Evolutionary conservation across 2,888 invertebrate genomes (phyloP).

Genomic region (Petrolisthes manimaculis): DNA sequence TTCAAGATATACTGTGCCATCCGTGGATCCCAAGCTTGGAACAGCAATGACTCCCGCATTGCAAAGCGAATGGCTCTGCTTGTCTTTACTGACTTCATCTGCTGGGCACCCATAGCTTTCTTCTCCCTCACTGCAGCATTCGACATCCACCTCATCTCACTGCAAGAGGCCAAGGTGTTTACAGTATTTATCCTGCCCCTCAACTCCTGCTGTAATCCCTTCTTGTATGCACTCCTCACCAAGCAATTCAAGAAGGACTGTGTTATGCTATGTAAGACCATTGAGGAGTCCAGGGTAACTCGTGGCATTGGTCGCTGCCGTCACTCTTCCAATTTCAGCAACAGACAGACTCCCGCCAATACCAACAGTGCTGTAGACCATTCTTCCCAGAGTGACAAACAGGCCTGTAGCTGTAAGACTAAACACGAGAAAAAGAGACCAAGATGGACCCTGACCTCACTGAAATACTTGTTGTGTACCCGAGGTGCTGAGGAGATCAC

Average conservation of each 20-base stretch:
- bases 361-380: constrained; percentile 86
- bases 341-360: constrained; percentile 87
- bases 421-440: constrained; percentile 47
- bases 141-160: constrained; percentile 88
- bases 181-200: constrained; percentile 95
- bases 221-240: constrained; percentile 96
- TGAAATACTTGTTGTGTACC: constrained; percentile 55
- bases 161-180: constrained; percentile 90
- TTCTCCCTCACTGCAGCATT: constrained; percentile 94
- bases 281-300: constrained; percentile 92
- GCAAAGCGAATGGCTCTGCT: constrained; percentile 96
- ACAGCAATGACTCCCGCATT: constrained; percentile 95
- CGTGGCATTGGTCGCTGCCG: constrained; percentile 87
- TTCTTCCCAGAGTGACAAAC: constrained; percentile 73
- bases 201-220: constrained; percentile 98
- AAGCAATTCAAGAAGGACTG: constrained; percentile 98
- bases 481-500: constrained; percentile 43
- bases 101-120: constrained; percentile 98
- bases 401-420: constrained; percentile 56
- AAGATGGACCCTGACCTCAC: constrained; percentile 37
- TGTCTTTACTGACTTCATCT: constrained; percentile 96
- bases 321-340: constrained; percentile 88
- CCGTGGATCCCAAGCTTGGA: constrained; percentile 94
- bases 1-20: constrained; percentile 98
- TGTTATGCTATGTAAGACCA: constrained; percentile 93